Conservation (phyloP, 2,797 vertebrate genomes). For the Acipenser transmontanus region DNA sequence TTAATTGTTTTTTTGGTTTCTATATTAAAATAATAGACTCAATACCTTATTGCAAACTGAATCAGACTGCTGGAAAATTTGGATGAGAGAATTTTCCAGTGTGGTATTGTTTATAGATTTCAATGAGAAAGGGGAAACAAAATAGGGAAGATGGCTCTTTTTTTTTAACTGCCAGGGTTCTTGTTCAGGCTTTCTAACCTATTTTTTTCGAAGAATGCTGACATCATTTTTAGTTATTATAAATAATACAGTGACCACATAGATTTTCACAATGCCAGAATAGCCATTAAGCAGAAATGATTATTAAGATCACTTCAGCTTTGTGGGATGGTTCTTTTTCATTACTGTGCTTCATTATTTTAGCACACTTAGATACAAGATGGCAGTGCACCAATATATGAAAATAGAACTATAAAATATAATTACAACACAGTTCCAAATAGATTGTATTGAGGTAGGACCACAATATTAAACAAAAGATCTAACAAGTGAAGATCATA, state of each 20-base stretch:
- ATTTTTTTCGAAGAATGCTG: slow-evolving; percentile 25
- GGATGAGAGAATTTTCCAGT: slow-evolving; percentile 38
- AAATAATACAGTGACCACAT: slow-evolving; percentile 6
- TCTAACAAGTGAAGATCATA: no score
- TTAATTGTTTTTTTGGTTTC: no score
- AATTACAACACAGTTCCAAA: slow-evolving; percentile 36
- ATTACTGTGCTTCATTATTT: background rate
- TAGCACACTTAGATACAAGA: slow-evolving; percentile 19
- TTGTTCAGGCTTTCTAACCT: slow-evolving; percentile 34
- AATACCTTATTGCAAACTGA: no score
- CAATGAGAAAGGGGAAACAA: slow-evolving; percentile 53
- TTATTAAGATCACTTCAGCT: slow-evolving; percentile 36
- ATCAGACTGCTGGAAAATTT: background rate
- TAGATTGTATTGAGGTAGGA: slow-evolving; percentile 39
- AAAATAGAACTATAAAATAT: slow-evolving; percentile 45
- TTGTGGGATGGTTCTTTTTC: slow-evolving; percentile 31
- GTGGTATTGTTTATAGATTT: slow-evolving; percentile 30
- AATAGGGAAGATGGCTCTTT: slow-evolving; percentile 44
- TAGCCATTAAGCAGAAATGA: slow-evolving; percentile 31
- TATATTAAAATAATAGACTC: no score
- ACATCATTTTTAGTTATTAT: slow-evolving; percentile 5
- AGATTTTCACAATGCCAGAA: slow-evolving; percentile 30
- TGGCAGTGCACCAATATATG: slow-evolving; percentile 44
- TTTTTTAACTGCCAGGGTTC: no score
- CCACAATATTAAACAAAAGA: slow-evolving; percentile 37